Conservation (phyloP, 2,113 vertebrate species). For the Petromus typicus region DNA sequence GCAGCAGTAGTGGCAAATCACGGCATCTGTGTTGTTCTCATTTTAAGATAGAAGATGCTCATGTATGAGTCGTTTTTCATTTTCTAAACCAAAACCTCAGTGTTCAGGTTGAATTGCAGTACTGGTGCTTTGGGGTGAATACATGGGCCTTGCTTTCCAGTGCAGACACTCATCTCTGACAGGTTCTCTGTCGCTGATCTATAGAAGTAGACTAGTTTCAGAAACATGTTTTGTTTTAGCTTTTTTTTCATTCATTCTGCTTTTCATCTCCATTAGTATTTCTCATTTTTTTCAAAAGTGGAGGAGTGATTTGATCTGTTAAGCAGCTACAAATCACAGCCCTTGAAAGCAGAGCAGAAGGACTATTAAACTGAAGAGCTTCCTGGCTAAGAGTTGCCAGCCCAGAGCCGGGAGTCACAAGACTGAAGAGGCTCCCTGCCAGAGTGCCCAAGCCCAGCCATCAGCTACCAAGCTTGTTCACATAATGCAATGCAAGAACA, state of each 20-base stretch:
- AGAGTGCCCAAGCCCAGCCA: not conserved
- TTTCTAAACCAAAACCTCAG: no score
- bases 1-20: not conserved
- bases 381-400: not conserved
- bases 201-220: not conserved
- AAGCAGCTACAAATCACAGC: not conserved
- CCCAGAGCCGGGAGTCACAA: not conserved
- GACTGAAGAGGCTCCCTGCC: not conserved
- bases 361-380: not conserved
- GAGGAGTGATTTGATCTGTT: not conserved
- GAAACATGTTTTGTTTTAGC: not conserved
- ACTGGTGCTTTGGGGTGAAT: no score
- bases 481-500: not conserved
- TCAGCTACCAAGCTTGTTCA: not conserved
- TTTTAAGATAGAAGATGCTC: not conserved
- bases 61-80: no score
- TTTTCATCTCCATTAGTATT: not conserved
- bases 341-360: not conserved
- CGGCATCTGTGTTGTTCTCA: not conserved
- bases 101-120: no score
- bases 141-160: no score
- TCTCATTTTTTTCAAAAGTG: not conserved
- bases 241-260: not conserved
- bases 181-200: not conserved
- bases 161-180: not conserved